phyloP scores from a whole-genome alignment of 1,140 invertebrate genomes.

The Temnothorax longispinosus region DNA sequence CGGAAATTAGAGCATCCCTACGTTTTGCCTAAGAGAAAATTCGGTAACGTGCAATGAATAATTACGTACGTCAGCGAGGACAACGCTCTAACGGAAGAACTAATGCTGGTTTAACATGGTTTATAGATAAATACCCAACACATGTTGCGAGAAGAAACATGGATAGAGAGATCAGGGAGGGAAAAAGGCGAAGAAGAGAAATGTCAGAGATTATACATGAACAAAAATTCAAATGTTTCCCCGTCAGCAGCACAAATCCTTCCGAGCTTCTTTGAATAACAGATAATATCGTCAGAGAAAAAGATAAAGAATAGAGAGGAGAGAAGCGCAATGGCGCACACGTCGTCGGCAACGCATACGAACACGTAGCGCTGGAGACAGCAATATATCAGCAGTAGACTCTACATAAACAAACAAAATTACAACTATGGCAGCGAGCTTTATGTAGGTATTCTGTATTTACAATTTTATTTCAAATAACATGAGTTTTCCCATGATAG shows the following conservation, averaged over 20 bases:
- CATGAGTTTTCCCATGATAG: background rate
- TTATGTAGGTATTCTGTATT: background rate
- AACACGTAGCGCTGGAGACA: background rate
- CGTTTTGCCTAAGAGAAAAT: background rate
- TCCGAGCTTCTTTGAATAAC: slow-evolving; percentile 52
- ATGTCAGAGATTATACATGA: slow-evolving; percentile 58
- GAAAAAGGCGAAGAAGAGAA: slow-evolving; percentile 49
- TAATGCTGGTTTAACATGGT: background rate
- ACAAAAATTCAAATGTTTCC: slow-evolving; percentile 65
- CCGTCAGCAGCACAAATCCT: slow-evolving; percentile 43
- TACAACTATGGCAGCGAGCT: background rate
- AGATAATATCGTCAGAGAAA: slow-evolving; percentile 47
- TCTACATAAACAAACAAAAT: slow-evolving; percentile 40
- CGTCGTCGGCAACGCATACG: background rate
- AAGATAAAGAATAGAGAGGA: slow-evolving; percentile 32
- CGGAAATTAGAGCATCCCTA: background rate
- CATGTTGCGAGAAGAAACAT: background rate
- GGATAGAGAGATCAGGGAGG: slow-evolving; percentile 5
- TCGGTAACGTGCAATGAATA: background rate
- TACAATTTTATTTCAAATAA: slow-evolving; percentile 13
- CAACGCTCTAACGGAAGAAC: background rate
- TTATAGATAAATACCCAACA: slow-evolving; percentile 29
- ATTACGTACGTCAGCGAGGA: background rate
- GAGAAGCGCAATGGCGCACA: slow-evolving; percentile 1
- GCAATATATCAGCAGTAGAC: slow-evolving; percentile 4